These are phyloP conservation scores for Enteromius viviparus DNA, from an alignment of 2,797 vertebrate species.

Conservation along the genomic window DNA sequence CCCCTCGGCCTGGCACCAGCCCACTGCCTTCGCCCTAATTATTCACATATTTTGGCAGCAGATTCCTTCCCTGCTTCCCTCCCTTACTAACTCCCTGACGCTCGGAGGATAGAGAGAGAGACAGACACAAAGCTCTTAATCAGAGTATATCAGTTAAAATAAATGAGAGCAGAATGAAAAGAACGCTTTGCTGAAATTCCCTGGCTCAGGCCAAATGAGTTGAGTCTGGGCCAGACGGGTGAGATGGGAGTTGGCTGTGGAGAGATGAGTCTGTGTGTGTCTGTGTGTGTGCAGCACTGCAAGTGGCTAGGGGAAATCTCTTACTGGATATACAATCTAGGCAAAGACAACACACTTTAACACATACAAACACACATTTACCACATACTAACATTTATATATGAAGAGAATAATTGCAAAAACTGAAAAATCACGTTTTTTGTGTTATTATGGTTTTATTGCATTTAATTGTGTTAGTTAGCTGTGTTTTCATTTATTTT, in stretches of 20 bases:
- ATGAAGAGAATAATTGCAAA: too few relatives aligned
- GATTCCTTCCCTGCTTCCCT: constrained; percentile 82
- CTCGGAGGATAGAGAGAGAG: constrained; percentile 71
- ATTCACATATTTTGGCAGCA: constrained; percentile 97
- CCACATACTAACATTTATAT: neutral
- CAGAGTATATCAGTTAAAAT: constrained; percentile 97
- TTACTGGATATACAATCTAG: constrained; percentile 8
- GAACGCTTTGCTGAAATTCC: constrained; percentile 86
- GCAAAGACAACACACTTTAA: neutral
- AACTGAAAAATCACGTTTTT: too few relatives aligned
- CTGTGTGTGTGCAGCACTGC: constrained; percentile 6
- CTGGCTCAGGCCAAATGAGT: constrained; percentile 88
- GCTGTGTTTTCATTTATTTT: too few relatives aligned
- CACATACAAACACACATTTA: neutral
- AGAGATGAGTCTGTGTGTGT: neutral
- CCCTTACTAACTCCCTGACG: constrained; percentile 62
- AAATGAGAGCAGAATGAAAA: constrained; percentile 98
- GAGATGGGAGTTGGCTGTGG: constrained; percentile 76
- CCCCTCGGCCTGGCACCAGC: constrained; percentile 89
- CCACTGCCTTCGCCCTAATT: constrained; percentile 87
- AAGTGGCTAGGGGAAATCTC: constrained; percentile 9
- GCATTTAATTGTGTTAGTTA: too few relatives aligned
- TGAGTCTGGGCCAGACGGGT: constrained; percentile 87
- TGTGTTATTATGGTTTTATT: too few relatives aligned
- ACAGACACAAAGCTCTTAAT: constrained; percentile 91